Evolutionary conservation across 2,113 vertebrate species (phyloP).

Genomic region (Leptosomus discolor): DNA sequence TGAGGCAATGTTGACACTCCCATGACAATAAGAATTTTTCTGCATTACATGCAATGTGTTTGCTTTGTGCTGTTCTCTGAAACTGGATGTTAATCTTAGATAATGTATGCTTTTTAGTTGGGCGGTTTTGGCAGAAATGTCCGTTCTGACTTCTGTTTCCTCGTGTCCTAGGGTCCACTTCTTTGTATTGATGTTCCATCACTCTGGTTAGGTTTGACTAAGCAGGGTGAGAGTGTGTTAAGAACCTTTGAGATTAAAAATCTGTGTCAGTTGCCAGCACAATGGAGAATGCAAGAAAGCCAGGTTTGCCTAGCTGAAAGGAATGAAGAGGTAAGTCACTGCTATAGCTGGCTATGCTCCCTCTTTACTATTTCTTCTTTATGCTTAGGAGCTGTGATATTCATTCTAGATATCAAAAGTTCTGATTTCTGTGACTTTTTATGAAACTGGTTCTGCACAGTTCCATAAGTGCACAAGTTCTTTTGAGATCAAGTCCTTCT

Average conservation of each 20-base stretch:
- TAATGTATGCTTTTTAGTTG: neutral
- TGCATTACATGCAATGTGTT: neutral
- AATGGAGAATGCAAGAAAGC: conserved; percentile 82
- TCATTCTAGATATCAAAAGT: neutral
- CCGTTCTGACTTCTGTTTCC: neutral
- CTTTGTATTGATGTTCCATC: conserved; percentile 75
- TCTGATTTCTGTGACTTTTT: neutral
- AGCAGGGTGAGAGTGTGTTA: conserved; percentile 66
- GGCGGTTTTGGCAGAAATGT: neutral
- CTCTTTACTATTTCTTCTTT: neutral
- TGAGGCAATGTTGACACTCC: neutral
- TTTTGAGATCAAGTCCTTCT: neutral
- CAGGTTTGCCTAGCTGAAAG: conserved; percentile 56
- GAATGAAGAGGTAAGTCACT: conserved; percentile 48
- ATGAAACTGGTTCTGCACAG: neutral
- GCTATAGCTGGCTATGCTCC: neutral
- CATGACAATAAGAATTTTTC: neutral
- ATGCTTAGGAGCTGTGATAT: neutral
- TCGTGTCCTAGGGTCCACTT: conserved; percentile 81
- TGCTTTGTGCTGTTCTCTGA: neutral
- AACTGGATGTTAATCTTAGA: neutral
- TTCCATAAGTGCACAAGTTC: neutral
- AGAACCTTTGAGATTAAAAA: conserved; percentile 79
- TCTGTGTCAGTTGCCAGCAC: conserved; percentile 78
- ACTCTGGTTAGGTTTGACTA: conserved; percentile 84